Base-by-base conservation (phyloP, 2,797 vertebrate genomes). In the Gallinago nigripennis region DNA sequence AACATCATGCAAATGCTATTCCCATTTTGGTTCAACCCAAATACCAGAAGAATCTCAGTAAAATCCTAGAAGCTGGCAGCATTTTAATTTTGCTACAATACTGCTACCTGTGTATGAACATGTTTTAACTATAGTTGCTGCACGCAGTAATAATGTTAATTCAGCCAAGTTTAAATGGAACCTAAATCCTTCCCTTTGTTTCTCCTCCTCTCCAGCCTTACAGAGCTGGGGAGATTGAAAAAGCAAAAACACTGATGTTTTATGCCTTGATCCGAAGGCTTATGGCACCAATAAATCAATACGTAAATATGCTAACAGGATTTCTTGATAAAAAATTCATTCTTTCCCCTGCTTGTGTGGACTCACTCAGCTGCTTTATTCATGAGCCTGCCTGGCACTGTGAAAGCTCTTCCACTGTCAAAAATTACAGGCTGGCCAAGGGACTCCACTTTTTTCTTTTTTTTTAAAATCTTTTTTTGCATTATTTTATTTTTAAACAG, bases 271-370 rank as follows among this genome's bases (percentile, higher is more conserved):
- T 94, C 83, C 19, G 3, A 76, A 89, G 84, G 79, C 39, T 90
- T 82, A 88, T 17, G 45, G 69, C 82, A 80, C 82, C 71, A 73
- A 90, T 90, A 82, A 86, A 96, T 96, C 95, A 91, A 96, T 93
- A 73, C 11, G 3, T 65, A 90, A 92, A 86, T 80, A 94, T 68
- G 82, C 84, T 91, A 93, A 92, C 87, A 88, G 90, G 70, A 86
- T 78, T 83, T 50, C 91, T 82, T 64, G 79, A 97, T 96, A 90
- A 96, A 95, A 95, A 96, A 96, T 96, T 94, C 82, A 93, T 96
- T 82, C 63, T 41, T 25, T 79, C 72, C 75, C 53, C 86, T 66
- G 82, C 82, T 65, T 33, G 30, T 4, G 2, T 73, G 80, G 91
- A 69, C 91, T 88, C 90, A 85, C 64, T 82, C 46, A 58, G 80